phyloP scores from a whole-genome alignment of 2,113 vertebrate species.

The Apistogramma diplotaenia region DNA sequence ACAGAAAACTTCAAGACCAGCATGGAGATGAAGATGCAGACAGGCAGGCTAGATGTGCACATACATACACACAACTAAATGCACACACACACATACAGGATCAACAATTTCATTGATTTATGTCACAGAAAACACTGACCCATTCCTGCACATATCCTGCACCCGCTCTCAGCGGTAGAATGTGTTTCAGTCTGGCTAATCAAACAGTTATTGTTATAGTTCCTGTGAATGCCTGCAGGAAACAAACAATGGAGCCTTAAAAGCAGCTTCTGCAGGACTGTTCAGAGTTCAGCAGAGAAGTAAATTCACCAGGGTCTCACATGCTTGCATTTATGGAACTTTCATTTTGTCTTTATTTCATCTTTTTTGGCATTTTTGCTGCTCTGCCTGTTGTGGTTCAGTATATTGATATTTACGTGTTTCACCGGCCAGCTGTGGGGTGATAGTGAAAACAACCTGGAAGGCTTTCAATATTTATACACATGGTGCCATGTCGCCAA shows the following conservation, averaged over 20 bases:
- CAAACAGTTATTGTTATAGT: background rate
- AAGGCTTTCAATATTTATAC: fast-evolving
- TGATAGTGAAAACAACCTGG: too few species aligned
- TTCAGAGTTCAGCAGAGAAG: background rate
- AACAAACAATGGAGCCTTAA: background rate
- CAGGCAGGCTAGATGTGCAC: background rate
- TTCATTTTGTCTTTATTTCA: background rate
- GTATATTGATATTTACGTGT: background rate
- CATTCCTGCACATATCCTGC: background rate
- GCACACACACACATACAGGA: background rate
- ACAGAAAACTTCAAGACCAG: background rate
- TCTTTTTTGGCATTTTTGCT: background rate
- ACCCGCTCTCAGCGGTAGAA: background rate
- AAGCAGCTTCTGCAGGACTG: background rate
- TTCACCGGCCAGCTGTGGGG: background rate
- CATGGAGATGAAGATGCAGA: background rate
- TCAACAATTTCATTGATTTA: background rate
- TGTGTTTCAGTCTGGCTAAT: background rate
- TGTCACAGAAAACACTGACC: background rate
- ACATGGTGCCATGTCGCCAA: background rate
- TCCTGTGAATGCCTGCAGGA: background rate
- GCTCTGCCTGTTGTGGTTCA: background rate
- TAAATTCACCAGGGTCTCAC: background rate
- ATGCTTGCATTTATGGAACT: background rate
- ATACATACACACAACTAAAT: background rate